Base-by-base conservation (phyloP, 2,113 vertebrate species). In the Pseudolaguvia tuberculata region DNA sequence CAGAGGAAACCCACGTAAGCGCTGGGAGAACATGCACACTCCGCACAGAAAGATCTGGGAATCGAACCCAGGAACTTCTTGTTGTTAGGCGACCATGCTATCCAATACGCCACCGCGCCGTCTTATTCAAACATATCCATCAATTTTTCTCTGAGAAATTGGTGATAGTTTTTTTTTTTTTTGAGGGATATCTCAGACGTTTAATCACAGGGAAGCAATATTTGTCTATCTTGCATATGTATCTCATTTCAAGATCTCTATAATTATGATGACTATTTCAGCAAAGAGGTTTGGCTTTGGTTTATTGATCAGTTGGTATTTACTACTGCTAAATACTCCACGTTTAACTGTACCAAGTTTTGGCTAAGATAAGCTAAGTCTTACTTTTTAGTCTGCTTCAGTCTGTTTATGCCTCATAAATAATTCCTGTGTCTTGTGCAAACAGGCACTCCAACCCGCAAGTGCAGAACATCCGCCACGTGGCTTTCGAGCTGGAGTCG, bases 291-390 rank as follows among this genome's bases (percentile, higher is more conserved):
- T 73, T 63, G 50, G 48, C 71, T 73, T 57, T 73, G 62, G 47
- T 77, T 15, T 18, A 39, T 81, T 85, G 86, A 83, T 86, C 76
- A 23, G 45, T 70, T 88, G 85, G 78, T 78, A 75, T 81, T 74
- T 72, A 86, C 75, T 55, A n/a, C 17, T 55, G 35, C 58, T 53
- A 81, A 79, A 85, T 55, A 65, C 72, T 83, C 39, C 82, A 78
- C 81, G 83, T 81, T 86, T 88, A 89, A 87, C 86, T 87, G 85
- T 72, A 80, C 77, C 52, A 75, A 73, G 29, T 77, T 81, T 81
- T 72, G 84, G 78, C 76, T 82, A 52, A 50, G n/a, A 52, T 18
- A 48, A 79, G 68, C 73, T 18, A 48, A 79, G 68, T 72, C 75
- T 75, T 78, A 67, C 80, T 72, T 68, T 77, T 42, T 77, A 83